Base-by-base conservation (phyloP, 2,797 vertebrate species). In the Takifugu rubripes region DNA sequence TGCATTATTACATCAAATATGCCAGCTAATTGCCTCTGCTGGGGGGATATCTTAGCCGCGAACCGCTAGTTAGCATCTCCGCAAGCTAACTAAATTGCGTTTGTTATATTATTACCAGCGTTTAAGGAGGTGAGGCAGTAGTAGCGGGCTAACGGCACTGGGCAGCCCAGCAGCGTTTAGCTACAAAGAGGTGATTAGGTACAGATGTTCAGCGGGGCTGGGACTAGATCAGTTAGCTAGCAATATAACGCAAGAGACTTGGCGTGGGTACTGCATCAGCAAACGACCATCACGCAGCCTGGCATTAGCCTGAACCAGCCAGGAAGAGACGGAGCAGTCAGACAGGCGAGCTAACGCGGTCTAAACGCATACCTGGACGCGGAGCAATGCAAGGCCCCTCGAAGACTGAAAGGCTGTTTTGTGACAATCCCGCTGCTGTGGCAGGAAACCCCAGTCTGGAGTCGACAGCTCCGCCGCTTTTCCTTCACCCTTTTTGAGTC, bases 361-460 rank as follows among this genome's bases (percentile, higher is more conserved):
- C 56, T 60, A 15, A 33, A 49, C 27, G 78, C 89, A 70, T 89
- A 91, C 89, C 90, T 90, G 91, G 66, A 72, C 73, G 72, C 77
- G 83, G 12, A 84, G 83, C 88, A 49, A 59, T 42, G 66, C 81
- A 80, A 87, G 88, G 87, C 87, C 88, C 81, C 83, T 68, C 75
- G 74, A 65, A 79, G 78, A 65, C 74, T 77, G 68, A 82, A 74
- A 71, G 81, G 86, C 79, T 86, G 86, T 79, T 87, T 80, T 86
- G 86, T 88, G 85, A 83, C 78, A 89, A 85, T 80, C 87, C 87
- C 84, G 85, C 87, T 72, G 86, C 81, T 84, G 82, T 87, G 84
- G 88, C 86, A 86, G 88, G 88, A 88, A 90, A 89, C 82, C 90
- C 86, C 90, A 75, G 89, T 25, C 89, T 91, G 16, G 88, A 90